A percentile compares a stretch with the other conserved stretches of the same genome.
These are phyloP conservation scores for Pantherophis vulpinus DNA, from an alignment of 2,797 vertebrate species.

Conservation along the genomic window DNA sequence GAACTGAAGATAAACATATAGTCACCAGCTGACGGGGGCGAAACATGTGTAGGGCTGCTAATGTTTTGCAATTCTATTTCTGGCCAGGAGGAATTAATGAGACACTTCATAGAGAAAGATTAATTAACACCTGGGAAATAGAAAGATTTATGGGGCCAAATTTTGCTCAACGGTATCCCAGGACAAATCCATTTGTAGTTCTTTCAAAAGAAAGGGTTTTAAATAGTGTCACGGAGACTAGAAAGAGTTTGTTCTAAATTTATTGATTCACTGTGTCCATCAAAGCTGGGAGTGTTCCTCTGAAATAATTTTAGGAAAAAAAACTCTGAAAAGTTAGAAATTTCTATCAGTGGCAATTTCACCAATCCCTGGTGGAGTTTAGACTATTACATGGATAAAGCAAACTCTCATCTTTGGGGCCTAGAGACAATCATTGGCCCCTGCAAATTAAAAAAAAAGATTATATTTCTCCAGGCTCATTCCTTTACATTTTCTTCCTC, in stretches of 20 bases:
- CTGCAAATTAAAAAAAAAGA: not conserved
- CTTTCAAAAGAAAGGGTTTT: constrained; percentile 7
- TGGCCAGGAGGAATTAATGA: constrained; percentile 38
- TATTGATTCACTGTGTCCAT: not conserved
- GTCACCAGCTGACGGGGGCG: constrained; percentile 37
- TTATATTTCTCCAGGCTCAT: not conserved
- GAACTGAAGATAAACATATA: constrained; percentile 20
- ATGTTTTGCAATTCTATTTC: constrained; percentile 54
- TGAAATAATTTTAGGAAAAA: not conserved
- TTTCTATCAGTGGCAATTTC: not conserved
- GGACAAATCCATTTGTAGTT: constrained; percentile 31
- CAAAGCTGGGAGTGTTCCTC: not conserved
- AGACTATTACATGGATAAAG: not conserved
- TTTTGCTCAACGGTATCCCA: constrained; percentile 10
- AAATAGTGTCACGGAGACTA: not conserved
- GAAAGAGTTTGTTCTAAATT: constrained; percentile 16
- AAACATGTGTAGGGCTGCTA: constrained; percentile 19
- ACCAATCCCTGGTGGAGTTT: not conserved
- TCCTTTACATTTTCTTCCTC: too few relatives aligned
- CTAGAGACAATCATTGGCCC: not conserved
- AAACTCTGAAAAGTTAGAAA: not conserved
- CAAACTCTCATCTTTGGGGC: not conserved
- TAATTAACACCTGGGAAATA: constrained; percentile 46
- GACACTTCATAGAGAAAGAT: constrained; percentile 33
- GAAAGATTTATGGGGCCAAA: constrained; percentile 33